Evolutionary conservation across 1,140 invertebrate genomes (phyloP), one percentile per base, ranked within the genome.

Genomic region (Eulimnadia texana): DNA sequence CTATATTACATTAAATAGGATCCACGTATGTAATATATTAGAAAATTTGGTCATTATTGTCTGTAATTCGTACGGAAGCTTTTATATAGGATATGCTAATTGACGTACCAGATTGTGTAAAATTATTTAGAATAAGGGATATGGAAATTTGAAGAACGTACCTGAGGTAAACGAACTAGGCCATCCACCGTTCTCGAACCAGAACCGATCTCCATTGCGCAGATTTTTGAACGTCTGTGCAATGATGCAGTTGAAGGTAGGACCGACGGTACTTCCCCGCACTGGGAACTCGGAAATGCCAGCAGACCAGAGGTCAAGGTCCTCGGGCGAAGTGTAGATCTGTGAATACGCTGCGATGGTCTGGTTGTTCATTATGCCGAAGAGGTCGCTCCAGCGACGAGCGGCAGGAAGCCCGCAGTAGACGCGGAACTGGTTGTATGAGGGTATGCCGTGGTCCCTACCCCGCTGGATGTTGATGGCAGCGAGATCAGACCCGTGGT

Each of bases 331-430:
- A 9, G 68, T 64, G 50, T 65, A 69, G 2, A 69, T 29, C 11
- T 67, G 57, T 20, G 62, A 47, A 59, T 68, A 70, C 11, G 64
- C 61, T 28, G 65, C 58, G 2, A 69, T 65, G 1, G 70, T 71
- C 58, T 66, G 64, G 49, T 70, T 70, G 1, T 66, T 61, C 33
- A 71, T 58, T 19, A 67, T 50, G 0, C 66, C 65, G 3, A 65
- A 53, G 25, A 71, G 60, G 42, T 67, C 62, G 23, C 64, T 57
- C 63, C 71, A 71, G 16, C n/a, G n/a, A n/a, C n/a, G n/a, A n/a
- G n/a, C n/a, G n/a, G n/a, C n/a, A n/a, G 77, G 77, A 0, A 95
- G 71, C 2, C 86, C 86, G 20, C 72, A 72, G 79, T 83, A 62
- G 55, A 73, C 67, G 24, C 76, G 57, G 68, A 72, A 76, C 13